Conservation (phyloP, 2,113 vertebrate genomes). For the Butastur rufipennis region DNA sequence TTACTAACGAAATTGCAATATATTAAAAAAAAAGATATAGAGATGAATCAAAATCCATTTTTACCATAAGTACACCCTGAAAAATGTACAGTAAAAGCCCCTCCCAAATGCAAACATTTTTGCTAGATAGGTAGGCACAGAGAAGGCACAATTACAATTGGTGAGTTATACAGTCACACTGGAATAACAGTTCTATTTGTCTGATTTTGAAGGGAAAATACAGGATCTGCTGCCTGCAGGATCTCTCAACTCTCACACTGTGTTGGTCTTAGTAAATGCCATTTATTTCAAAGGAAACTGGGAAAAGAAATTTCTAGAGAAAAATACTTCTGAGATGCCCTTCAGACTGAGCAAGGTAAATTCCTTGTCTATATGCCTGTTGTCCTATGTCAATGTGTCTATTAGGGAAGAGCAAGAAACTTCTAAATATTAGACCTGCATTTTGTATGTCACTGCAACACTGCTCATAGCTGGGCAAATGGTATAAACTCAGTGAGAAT, state of each 20-base stretch:
- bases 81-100: not conserved
- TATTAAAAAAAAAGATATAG: not conserved
- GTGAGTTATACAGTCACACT: not conserved
- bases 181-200: not conserved
- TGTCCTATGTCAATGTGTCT: not conserved
- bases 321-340: conserved; percentile 77
- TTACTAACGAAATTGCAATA: not conserved
- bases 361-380: not conserved
- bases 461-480: not conserved
- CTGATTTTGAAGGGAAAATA: conserved; percentile 82
- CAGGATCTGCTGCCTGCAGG: conserved; percentile 79
- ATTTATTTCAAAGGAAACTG: conserved; percentile 92
- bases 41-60: not conserved
- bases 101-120: not conserved
- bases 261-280: conserved; percentile 84
- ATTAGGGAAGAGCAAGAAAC: not conserved
- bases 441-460: not conserved
- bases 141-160: not conserved
- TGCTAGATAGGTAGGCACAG: not conserved
- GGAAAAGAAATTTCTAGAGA: conserved; percentile 73
- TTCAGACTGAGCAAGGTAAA: conserved; percentile 83
- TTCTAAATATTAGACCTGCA: not conserved
- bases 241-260: conserved; percentile 67
- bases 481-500: not conserved
- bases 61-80: not conserved